phyloP scores from a whole-genome alignment of 2,113 vertebrate species.

The Gambusia affinis region DNA sequence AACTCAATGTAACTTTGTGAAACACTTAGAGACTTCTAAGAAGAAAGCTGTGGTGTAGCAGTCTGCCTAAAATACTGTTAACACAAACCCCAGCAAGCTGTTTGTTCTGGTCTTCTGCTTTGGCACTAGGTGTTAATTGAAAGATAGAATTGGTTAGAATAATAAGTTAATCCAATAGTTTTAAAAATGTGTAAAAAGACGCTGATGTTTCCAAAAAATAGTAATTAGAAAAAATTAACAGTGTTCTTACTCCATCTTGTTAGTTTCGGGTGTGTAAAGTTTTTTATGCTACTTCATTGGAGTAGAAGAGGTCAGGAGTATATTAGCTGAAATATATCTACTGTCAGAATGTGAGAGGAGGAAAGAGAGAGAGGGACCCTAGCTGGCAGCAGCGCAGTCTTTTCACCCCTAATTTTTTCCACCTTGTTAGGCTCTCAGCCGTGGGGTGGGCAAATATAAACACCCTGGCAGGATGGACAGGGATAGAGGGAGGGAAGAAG shows the following conservation, averaged over 20 bases:
- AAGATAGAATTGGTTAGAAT: too few species aligned
- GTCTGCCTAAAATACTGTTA: too few species aligned
- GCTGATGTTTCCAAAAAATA: constrained; percentile 3
- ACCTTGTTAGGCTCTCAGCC: constrained; percentile 78
- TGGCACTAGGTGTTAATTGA: too few species aligned
- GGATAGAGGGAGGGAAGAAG: constrained; percentile 33
- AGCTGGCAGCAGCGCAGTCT: constrained; percentile 75
- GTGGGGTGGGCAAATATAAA: constrained; percentile 74
- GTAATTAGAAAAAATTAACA: not conserved
- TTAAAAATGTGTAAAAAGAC: not conserved
- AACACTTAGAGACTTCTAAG: too few species aligned
- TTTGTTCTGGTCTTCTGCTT: too few species aligned
- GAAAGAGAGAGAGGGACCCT: constrained; percentile 55
- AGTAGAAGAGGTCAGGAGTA: constrained; percentile 68
- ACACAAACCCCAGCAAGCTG: too few species aligned
- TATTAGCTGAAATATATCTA: constrained; percentile 79
- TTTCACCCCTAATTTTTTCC: constrained; percentile 80
- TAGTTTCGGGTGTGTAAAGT: constrained; percentile 23
- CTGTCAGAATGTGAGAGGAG: constrained; percentile 64
- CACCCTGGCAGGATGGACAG: constrained; percentile 72
- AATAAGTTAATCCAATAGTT: not conserved
- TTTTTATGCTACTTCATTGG: constrained; percentile 50
- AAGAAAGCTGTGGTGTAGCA: too few species aligned
- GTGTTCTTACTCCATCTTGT: not conserved
- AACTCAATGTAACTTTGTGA: too few species aligned